A percentile compares a stretch with the other conserved stretches of the same genome.
Evolutionary conservation across 64 coral and sea anemone genomes (phyloP).

Genomic region (Dendrophyllia cribrosa): DNA sequence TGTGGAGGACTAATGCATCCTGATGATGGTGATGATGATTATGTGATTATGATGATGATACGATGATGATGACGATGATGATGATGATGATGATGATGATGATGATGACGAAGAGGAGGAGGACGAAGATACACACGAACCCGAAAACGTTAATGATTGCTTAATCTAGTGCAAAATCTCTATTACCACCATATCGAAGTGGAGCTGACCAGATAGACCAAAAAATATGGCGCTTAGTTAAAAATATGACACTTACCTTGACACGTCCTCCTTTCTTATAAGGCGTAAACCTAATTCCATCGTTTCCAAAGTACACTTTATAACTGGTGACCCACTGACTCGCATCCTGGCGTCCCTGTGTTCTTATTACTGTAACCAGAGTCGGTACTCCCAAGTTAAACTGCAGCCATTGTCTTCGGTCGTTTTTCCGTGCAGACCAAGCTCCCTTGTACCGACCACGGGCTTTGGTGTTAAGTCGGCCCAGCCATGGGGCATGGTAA

Average conservation of each 20-base stretch:
- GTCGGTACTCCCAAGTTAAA: slow-evolving; percentile 24
- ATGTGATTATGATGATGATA: no score
- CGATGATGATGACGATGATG: no score
- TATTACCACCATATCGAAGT: no score
- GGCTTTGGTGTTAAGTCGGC: slow-evolving; percentile 18
- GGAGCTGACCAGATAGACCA: no score
- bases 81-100: no score
- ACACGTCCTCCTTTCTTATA: slow-evolving; percentile 62
- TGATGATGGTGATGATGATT: no score
- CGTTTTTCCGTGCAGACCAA: slow-evolving; percentile 30
- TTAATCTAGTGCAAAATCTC: no score
- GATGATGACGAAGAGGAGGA: no score
- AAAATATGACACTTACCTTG: slow-evolving; percentile 16
- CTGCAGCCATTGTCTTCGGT: slow-evolving; percentile 19
- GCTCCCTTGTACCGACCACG: slow-evolving; percentile 35
- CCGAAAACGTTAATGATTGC: no score
- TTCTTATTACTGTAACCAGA: slow-evolving; percentile 5
- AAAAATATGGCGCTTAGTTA: not conserved
- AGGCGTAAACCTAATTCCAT: slow-evolving; percentile 65
- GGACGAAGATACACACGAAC: no score
- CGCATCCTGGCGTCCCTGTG: slow-evolving; percentile 71
- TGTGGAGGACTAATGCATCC: no score
- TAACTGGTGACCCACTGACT: slow-evolving; percentile 71
- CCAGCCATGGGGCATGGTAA: slow-evolving; percentile 31
- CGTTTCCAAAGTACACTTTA: slow-evolving; percentile 58